These are phyloP conservation scores for Nothobranchius furzeri DNA, from an alignment of 2,113 vertebrate genomes.

Conservation along the genomic window DNA sequence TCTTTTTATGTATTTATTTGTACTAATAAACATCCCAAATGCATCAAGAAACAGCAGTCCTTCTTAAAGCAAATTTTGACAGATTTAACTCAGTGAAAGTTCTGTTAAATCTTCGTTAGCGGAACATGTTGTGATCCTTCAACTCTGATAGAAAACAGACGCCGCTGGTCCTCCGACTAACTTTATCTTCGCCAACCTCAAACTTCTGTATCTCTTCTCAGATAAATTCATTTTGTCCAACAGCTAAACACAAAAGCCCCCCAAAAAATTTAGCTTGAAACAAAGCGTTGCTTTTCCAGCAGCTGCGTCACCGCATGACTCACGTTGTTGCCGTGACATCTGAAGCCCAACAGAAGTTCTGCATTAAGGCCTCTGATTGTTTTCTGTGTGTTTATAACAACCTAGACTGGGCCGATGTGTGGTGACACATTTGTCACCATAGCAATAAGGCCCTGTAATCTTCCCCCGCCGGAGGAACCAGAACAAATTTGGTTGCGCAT, in stretches of 20 bases:
- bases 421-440: constrained; percentile 63
- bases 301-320: constrained; percentile 20
- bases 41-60: constrained; percentile 8
- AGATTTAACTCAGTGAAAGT: constrained; percentile 27
- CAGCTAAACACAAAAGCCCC: constrained; percentile 10
- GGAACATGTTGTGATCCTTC: constrained; percentile 14
- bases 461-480: constrained; percentile 65
- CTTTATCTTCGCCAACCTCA: constrained; percentile 36
- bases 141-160: constrained; percentile 3
- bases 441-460: constrained; percentile 66
- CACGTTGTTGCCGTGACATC: constrained; percentile 33
- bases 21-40: constrained; percentile 15
- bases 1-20: constrained; percentile 21
- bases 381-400: constrained; percentile 44
- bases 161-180: constrained; percentile 20
- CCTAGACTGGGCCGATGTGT: constrained; percentile 49
- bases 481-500: constrained; percentile 65
- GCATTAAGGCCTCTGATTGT: constrained; percentile 42
- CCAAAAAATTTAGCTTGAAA: constrained; percentile 32
- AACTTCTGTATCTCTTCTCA: constrained; percentile 45
- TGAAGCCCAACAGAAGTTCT: constrained; percentile 17
- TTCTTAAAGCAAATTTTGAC: constrained; percentile 19
- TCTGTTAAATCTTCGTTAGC: constrained; percentile 10
- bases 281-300: constrained; percentile 17
- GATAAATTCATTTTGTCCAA: constrained; percentile 35